phyloP scores from a whole-genome alignment of 2,113 vertebrate genomes.

The Aegypius monachus region DNA sequence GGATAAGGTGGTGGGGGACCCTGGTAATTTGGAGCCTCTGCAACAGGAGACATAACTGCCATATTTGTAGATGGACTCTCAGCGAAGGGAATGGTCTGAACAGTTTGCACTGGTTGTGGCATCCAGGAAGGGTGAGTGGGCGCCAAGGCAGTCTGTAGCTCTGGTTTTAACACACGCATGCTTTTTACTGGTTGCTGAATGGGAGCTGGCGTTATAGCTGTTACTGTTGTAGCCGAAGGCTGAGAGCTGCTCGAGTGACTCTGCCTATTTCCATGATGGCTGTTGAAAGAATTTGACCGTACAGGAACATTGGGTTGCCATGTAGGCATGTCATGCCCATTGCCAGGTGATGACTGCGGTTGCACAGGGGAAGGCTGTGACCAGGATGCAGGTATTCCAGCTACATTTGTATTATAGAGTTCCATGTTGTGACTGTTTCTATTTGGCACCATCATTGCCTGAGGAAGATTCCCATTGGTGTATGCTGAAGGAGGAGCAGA shows the following conservation, averaged over 20 bases:
- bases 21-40: conserved; percentile 85
- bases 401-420: conserved; percentile 80
- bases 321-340: conserved; percentile 81
- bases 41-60: conserved; percentile 73
- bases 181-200: conserved; percentile 95
- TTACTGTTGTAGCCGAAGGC: conserved; percentile 91
- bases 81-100: conserved; percentile 71
- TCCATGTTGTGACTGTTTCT: conserved; percentile 94
- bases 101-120: conserved; percentile 68
- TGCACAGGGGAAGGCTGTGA: conserved; percentile 79
- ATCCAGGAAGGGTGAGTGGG: conserved; percentile 93
- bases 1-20: conserved; percentile 83
- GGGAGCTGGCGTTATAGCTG: conserved; percentile 92
- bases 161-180: conserved; percentile 91
- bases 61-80: conserved; percentile 64
- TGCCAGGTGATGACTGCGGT: conserved; percentile 76
- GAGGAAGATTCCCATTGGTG: conserved; percentile 84
- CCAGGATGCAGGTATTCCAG: conserved; percentile 82
- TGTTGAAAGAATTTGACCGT: conserved; percentile 95
- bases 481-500: conserved; percentile 82
- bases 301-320: conserved; percentile 88
- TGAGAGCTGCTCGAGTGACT: conserved; percentile 83
- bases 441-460: conserved; percentile 85
- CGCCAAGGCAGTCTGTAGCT: conserved; percentile 93
- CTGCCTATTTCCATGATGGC: conserved; percentile 76